Evolutionary conservation across 2,797 vertebrate genomes (phyloP).

Genomic region (Tympanoctomys barrerae): DNA sequence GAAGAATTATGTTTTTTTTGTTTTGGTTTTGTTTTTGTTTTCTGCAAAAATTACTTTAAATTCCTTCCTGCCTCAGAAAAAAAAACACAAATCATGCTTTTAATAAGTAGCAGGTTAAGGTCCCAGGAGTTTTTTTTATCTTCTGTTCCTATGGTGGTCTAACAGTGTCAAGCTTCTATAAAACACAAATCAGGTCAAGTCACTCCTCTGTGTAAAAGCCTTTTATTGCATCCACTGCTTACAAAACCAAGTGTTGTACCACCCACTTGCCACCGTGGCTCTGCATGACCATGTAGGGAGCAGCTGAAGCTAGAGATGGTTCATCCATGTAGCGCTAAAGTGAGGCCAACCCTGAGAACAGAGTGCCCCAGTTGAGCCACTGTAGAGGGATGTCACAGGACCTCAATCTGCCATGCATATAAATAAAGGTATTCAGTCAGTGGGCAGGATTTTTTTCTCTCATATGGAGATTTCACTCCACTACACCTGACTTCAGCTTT

Average conservation of each 20-base stretch:
- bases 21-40: neutral
- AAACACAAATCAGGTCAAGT: neutral
- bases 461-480: neutral
- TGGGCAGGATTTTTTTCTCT: neutral
- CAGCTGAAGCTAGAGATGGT: neutral
- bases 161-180: neutral
- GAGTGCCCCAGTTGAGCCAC: neutral
- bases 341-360: neutral
- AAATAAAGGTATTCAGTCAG: neutral
- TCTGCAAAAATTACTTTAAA: neutral
- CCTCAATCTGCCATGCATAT: neutral
- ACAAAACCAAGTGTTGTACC: neutral
- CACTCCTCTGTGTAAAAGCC: neutral
- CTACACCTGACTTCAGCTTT: neutral
- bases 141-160: neutral
- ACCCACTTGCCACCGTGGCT: neutral
- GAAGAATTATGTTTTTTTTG: neutral
- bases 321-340: neutral
- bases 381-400: neutral
- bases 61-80: neutral
- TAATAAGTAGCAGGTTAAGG: neutral
- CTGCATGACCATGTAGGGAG: neutral
- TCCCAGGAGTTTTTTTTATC: neutral
- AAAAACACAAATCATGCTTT: neutral
- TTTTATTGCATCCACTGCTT: neutral